These are phyloP conservation scores for Acrobasis consociella DNA, from an alignment of 2,888 invertebrate species.

Conservation along the genomic window DNA sequence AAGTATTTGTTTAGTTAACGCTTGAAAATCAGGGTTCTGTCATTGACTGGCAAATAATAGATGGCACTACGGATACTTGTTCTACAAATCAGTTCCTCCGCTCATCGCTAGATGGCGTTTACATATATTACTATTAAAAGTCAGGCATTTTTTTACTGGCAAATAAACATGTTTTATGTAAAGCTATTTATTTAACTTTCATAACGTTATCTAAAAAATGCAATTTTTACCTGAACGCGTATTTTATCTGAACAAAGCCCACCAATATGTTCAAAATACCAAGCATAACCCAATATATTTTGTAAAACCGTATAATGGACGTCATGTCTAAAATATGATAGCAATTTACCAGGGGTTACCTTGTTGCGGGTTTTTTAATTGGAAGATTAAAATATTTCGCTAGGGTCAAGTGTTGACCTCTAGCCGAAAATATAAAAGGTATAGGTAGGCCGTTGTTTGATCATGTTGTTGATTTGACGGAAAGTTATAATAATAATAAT, in stretches of 20 bases:
- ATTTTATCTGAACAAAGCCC: not conserved
- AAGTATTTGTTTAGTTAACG: no score
- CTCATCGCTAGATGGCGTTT: no score
- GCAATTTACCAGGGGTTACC: slow-evolving; percentile 1
- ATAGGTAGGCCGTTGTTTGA: not conserved
- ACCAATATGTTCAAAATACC: slow-evolving; percentile 3
- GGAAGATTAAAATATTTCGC: slow-evolving; percentile 4
- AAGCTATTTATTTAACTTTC: no score
- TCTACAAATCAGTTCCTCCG: no score
- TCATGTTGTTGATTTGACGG: not conserved
- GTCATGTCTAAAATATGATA: slow-evolving; percentile 10
- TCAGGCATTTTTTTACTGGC: no score
- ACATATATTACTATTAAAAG: no score
- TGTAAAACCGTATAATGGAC: not conserved
- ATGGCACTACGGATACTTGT: no score
- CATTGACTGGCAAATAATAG: no score
- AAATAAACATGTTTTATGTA: no score
- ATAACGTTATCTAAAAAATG: no score
- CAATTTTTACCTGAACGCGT: not conserved
- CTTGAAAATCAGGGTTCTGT: no score
- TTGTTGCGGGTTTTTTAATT: slow-evolving; percentile 1
- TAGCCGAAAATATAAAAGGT: not conserved
- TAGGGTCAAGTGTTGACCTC: slow-evolving; percentile 1
- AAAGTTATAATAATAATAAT: no score
- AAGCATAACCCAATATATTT: slow-evolving; percentile 7